These are phyloP conservation scores for Trichomycterus rosablanca DNA, from an alignment of 2,113 vertebrate genomes.

Conservation along the genomic window DNA sequence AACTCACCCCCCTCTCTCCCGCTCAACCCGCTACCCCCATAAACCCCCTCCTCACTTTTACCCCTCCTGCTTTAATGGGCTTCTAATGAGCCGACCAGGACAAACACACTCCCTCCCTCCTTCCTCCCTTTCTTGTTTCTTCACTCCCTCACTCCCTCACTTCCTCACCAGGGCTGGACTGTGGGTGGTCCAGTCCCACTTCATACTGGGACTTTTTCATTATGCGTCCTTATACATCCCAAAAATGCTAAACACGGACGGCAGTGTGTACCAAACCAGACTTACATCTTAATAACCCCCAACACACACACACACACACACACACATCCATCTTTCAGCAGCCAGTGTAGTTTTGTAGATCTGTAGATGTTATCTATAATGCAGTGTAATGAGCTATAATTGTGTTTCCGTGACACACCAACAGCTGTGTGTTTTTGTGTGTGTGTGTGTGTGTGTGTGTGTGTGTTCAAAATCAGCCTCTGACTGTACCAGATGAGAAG, in stretches of 20 bases:
- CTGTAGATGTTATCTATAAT: slow-evolving; percentile 81
- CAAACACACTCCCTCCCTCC: slow-evolving; percentile 45
- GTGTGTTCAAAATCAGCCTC: slow-evolving; percentile 75
- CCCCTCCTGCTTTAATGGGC: slow-evolving; percentile 37
- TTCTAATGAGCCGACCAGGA: slow-evolving; percentile 41
- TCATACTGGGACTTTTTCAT: slow-evolving; percentile 48
- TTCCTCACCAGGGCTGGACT: slow-evolving; percentile 48
- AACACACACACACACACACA: too few species aligned
- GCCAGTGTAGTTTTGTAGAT: slow-evolving; percentile 66
- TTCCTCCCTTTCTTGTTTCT: too few species aligned
- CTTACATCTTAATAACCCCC: too few species aligned
- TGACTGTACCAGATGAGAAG: slow-evolving; percentile 73
- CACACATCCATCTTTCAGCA: slow-evolving; percentile 64
- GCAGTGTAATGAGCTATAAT: slow-evolving; percentile 79
- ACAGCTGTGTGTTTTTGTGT: too few species aligned
- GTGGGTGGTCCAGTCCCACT: slow-evolving; percentile 74
- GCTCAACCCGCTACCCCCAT: too few species aligned
- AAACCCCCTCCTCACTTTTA: background rate
- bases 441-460: slow-evolving; percentile 72
- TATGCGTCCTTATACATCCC: slow-evolving; percentile 61
- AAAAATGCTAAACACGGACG: slow-evolving; percentile 57
- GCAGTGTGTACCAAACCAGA: slow-evolving; percentile 67
- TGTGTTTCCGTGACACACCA: slow-evolving; percentile 84
- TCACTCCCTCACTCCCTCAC: too few species aligned
- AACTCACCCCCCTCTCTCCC: slow-evolving; percentile 9